Conservation (phyloP, 1,140 invertebrate species). For the Papilio polytes region DNA sequence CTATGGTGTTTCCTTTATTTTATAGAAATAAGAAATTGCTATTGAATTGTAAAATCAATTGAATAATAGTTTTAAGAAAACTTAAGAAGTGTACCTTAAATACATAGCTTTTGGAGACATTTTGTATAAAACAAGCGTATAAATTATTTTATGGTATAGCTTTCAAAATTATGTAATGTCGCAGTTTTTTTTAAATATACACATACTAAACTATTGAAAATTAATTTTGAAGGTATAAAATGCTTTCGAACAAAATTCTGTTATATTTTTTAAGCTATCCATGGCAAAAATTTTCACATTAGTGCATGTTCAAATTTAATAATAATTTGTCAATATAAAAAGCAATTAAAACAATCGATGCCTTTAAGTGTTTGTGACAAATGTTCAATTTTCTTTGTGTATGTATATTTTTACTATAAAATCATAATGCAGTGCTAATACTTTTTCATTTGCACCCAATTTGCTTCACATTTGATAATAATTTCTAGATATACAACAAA, state of each 20-base stretch:
- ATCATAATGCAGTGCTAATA: constrained; percentile 78
- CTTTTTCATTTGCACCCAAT: constrained; percentile 66
- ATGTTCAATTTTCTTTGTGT: constrained; percentile 78
- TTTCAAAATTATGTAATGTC: constrained; percentile 29
- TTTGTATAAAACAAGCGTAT: constrained; percentile 32
- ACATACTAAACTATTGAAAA: constrained; percentile 23
- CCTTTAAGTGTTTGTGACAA: constrained; percentile 73
- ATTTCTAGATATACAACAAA: too few species aligned
- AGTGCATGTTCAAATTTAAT: background rate
- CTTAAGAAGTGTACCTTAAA: constrained; percentile 30
- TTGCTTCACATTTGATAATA: too few species aligned
- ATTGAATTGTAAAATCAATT: constrained; percentile 35
- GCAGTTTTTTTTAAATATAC: constrained; percentile 36
- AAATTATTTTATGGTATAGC: constrained; percentile 38
- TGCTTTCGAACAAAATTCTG: constrained; percentile 18
- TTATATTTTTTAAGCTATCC: background rate
- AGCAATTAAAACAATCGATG: constrained; percentile 40
- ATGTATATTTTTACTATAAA: constrained; percentile 83
- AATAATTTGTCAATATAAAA: constrained; percentile 37
- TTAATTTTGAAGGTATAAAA: constrained; percentile 27
- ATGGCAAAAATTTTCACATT: background rate
- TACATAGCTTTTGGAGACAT: constrained; percentile 37
- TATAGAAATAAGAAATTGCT: constrained; percentile 35
- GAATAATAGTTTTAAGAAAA: constrained; percentile 23
- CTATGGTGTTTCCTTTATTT: constrained; percentile 33